Percentiles rank a stretch among this genome's conserved stretches.
phyloP scores from a whole-genome alignment of 2,888 invertebrate genomes.

The Pseudococcus viburni region DNA sequence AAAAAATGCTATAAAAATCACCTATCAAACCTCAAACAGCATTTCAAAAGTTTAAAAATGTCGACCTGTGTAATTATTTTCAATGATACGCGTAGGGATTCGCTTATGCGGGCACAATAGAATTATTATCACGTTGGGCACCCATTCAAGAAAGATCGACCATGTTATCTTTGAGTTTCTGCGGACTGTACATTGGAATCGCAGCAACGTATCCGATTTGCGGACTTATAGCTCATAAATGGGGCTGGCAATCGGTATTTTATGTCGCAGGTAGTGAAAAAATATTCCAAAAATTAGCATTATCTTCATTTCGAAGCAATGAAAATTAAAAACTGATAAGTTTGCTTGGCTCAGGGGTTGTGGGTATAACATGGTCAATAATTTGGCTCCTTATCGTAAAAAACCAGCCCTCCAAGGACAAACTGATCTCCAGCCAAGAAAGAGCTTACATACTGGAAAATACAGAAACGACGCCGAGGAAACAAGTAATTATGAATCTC shows the following conservation, averaged over 20 bases:
- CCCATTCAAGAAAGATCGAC: slow-evolving; percentile 2
- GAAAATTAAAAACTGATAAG: no score
- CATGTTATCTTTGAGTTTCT: neutral
- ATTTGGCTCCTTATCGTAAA: neutral
- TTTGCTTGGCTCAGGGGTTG: neutral
- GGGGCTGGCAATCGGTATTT: neutral
- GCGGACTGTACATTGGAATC: slow-evolving; percentile 8
- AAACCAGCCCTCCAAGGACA: neutral
- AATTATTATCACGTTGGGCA: slow-evolving; percentile 15
- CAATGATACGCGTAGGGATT: neutral
- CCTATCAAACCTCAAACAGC: no score
- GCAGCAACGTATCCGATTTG: neutral
- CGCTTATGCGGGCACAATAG: neutral
- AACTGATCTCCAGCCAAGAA: neutral
- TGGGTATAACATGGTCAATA: neutral
- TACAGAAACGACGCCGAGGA: neutral
- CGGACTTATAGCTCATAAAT: neutral
- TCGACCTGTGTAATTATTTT: no score
- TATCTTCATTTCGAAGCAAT: neutral
- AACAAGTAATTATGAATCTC: neutral
- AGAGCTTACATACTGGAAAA: neutral
- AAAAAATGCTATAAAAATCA: no score
- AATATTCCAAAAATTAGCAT: neutral
- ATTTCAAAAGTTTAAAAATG: no score
- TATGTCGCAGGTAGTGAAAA: slow-evolving; percentile 68